Evolutionary conservation across 2,113 vertebrate genomes (phyloP).

Genomic region (Candoia aspera): DNA sequence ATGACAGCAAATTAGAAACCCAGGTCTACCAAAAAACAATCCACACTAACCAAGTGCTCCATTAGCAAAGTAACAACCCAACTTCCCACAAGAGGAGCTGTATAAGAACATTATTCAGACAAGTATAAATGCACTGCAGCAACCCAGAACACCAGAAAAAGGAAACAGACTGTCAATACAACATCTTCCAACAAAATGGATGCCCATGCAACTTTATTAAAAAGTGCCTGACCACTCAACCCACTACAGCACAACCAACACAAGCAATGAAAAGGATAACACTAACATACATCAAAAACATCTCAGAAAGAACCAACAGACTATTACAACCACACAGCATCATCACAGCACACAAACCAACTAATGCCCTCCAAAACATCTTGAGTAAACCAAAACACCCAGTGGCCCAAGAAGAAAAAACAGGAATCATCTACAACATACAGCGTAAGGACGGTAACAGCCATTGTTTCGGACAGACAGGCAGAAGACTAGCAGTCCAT

Average conservation of each 20-base stretch:
- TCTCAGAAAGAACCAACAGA: neutral
- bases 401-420: neutral
- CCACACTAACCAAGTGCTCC: too few species aligned
- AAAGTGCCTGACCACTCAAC: neutral
- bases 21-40: too few species aligned
- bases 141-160: neutral
- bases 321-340: neutral
- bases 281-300: too few species aligned
- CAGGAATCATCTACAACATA: neutral
- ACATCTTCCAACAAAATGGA: neutral
- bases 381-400: neutral
- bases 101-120: neutral
- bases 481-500: too few species aligned
- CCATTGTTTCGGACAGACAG: too few species aligned
- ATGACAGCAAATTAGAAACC: neutral
- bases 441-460: neutral
- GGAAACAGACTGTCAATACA: neutral
- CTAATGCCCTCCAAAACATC: neutral
- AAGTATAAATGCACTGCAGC: neutral
- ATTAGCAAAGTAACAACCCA: too few species aligned
- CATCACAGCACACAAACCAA: neutral
- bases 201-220: neutral
- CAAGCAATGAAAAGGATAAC: too few species aligned
- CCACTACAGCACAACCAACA: neutral
- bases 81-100: neutral